Conservation (phyloP, 2,888 invertebrate species). For the Nineta flava region DNA sequence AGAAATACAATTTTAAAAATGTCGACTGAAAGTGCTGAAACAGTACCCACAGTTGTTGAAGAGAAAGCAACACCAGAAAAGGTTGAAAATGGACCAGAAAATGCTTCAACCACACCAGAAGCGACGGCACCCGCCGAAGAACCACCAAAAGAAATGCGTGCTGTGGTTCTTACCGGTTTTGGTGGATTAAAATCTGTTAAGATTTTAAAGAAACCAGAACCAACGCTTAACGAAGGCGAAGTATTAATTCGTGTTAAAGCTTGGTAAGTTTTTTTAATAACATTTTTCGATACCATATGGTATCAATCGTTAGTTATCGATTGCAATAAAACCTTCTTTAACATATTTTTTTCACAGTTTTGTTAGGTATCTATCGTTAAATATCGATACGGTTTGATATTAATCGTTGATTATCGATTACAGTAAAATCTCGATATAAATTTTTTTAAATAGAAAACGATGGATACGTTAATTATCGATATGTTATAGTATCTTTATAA, state of each 20-base stretch:
- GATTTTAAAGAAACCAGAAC: slow-evolving; percentile 65
- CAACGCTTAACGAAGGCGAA: slow-evolving; percentile 52
- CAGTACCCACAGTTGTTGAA: neutral
- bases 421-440: no score
- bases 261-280: slow-evolving; percentile 46
- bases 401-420: no score
- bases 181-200: slow-evolving; percentile 76
- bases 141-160: slow-evolving; percentile 69
- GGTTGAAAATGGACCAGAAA: slow-evolving; percentile 11
- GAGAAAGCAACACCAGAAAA: neutral
- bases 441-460: no score
- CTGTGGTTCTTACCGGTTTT: slow-evolving; percentile 69
- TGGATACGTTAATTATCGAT: no score
- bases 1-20: neutral
- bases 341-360: no score
- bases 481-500: no score
- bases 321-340: no score
- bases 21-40: slow-evolving; percentile 2
- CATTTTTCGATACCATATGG: neutral
- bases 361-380: no score
- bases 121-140: slow-evolving; percentile 27
- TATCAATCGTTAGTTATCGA: neutral
- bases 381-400: no score
- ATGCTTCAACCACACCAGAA: slow-evolving; percentile 20
- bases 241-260: slow-evolving; percentile 72